Evolutionary conservation across 1,140 invertebrate genomes (phyloP), one percentile per base, ranked within the genome.

Genomic region (Brachystomella parvula): DNA sequence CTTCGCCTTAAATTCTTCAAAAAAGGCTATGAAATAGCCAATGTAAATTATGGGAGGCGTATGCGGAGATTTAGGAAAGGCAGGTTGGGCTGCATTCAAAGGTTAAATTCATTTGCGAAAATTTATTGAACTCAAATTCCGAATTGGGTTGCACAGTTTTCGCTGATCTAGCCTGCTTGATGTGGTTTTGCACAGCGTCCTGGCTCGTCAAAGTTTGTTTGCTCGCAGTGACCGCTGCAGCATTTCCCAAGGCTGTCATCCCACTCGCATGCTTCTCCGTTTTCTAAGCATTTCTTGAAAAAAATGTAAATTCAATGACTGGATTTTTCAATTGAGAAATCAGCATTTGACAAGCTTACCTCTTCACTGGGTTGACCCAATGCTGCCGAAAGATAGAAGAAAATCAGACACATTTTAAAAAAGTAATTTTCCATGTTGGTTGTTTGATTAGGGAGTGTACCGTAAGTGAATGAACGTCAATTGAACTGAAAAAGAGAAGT

Each of bases 121-220:
- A 53, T 53, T 53, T 53, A 19, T 17, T 53, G 12, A 15, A 15
- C 24, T 17, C 6, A 15, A 53, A 17, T 53, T 53, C 24, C 6
- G 21, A 53, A 53, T 15, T 53, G 21, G 24, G 3, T 9, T 2
- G 30, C 6, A 29, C 15, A 6, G 3, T 12, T 31, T 59, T 29
- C 15, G 26, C 21, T 29, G 12, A 29, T 29, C 15, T 59, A 59
- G 24, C 57, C 24, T 29, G 6, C 29, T 59, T 59, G 58, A 32
- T 29, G 58, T 44, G 60, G 60, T 24, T 44, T 32, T 3, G 15
- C 24, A 35, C 60, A 62, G 29, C 3, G 3, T 6, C 60, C 60
- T 28, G 30, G 60, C 15, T 44, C 19, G 31, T 62, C 60, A 47
- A 44, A 62, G 26, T 32, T 39, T 6, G 33, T 62, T 62, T 62